These are phyloP conservation scores for Nasonia giraulti DNA, from an alignment of 1,140 invertebrate genomes.

Conservation along the genomic window DNA sequence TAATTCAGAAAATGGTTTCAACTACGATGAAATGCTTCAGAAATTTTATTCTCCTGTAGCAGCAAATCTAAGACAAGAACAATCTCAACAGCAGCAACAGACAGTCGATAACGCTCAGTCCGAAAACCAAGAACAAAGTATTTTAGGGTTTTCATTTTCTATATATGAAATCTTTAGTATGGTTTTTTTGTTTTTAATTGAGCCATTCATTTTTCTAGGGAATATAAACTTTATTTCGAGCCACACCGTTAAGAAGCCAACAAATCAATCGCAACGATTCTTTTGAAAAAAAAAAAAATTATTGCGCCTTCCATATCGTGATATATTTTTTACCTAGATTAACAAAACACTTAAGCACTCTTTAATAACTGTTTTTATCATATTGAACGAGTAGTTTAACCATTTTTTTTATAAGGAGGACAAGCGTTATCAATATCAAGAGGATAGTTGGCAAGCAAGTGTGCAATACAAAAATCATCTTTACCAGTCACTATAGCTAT, in stretches of 20 bases:
- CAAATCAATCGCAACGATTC: background rate
- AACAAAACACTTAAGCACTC: no score
- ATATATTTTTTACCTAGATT: no score
- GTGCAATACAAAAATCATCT: no score
- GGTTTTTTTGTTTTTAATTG: no score
- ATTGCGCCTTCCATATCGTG: no score
- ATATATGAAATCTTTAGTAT: background rate
- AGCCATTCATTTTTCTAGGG: slow-evolving; percentile 9
- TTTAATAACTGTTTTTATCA: no score
- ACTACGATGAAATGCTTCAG: slow-evolving; percentile 38
- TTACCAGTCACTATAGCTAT: no score
- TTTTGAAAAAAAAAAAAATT: slow-evolving; percentile 7
- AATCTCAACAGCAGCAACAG: background rate
- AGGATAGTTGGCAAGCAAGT: no score
- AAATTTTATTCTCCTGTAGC: slow-evolving; percentile 35
- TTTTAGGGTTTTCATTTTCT: background rate
- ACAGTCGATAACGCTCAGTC: background rate
- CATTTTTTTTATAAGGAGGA: no score
- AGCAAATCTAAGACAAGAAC: background rate
- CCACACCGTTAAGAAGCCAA: background rate
- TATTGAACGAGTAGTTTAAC: no score
- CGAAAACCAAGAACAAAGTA: slow-evolving; percentile 20
- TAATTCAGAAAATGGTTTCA: slow-evolving; percentile 34
- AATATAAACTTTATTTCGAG: background rate
- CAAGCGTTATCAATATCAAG: no score